Base-by-base conservation (phyloP, 2,888 invertebrate genomes). In the Leptopterna dolabrata region DNA sequence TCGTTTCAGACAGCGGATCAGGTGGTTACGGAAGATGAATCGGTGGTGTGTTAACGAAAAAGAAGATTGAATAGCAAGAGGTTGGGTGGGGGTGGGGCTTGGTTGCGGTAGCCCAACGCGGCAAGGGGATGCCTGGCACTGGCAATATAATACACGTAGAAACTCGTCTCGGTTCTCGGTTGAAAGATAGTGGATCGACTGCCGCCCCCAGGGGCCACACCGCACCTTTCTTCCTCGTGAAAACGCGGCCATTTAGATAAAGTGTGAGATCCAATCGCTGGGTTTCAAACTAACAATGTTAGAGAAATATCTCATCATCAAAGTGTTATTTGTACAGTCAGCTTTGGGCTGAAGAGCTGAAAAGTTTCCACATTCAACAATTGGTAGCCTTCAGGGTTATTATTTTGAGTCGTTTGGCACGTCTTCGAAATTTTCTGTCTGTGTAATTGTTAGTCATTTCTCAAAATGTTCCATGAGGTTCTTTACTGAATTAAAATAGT, bases 111-210 rank as follows among this genome's bases (percentile, higher is more conserved):
- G 27, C 7, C 36, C 78, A 3, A 43, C 19, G 78, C 43, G 78
- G 43, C 78, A 78, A 45, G 78, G 78, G 45, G 78, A 45, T n/a
- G 78, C 41, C 78, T 78, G 78, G 78, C 78, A 78, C 78, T 78
- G 78, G 27, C 45, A 78, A 78, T 45, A 45, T 78, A 45, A 78
- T 78, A 45, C 71, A 27, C 2, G 71, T 27, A 9, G 71, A 71
- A 71, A 71, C 27, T 71, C 19, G 71, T 4, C n/a, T 7, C 36
- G 36, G 36, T 36, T 36, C 36, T 7, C 36, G n/a, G 19, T 71
- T 71, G 71, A 71, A 71, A 71, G 71, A 71, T 71, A 71, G 71
- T 24, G 71, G 71, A 71, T 71, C 71, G 71, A 24, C 71, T 55
- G 24, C 29, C 71, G 71, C 14, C 71, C 71, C 29, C 27, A 19